Base-by-base conservation (phyloP, 2,797 vertebrate genomes). In the Lacerta agilis region DNA sequence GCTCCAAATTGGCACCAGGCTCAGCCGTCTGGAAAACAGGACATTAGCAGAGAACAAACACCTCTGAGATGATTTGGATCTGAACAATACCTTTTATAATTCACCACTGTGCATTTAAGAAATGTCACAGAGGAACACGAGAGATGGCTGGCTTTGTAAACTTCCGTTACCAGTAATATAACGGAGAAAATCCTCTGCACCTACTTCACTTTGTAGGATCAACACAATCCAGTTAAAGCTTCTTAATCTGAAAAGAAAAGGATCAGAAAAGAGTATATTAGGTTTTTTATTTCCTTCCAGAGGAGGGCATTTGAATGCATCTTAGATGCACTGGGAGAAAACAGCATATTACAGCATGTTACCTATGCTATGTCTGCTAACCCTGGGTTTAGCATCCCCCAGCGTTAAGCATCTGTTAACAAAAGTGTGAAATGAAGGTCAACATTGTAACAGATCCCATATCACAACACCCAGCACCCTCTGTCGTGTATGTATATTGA, bases 221-320 rank as follows among this genome's bases (percentile, higher is more conserved):
- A 80, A 8, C 33, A 41, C n/a, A 87, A 87, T 86, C 67, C 86
- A 41, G 6, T 29, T 80, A 80, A 73, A 79, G 27, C 45, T 33
- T 73, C 36, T 81, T 64, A 33, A 81, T 61, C 49, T 81, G 66
- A 64, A 64, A 71, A 61, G 41, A 67, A 86, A 69, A 71, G 25
- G 73, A 69, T 6, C 76, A n/a, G 45, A 5, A 15, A 80, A 80
- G 25, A 80, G n/a, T 67, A 64, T 77, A 66, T 69, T 86, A 45
- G 61, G 49, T 49, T 49, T 49, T 49, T 49, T 49, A 15, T 11
- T 64, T 86, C 55, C 79, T 71, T 49, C 25, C n/a, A 86, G 45
- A 73, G 25, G 64, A 75, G n/a, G 43, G 67, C 84, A 67, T 17
- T 49, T 79, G 5, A 61, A 61, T 75, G 36, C 11, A n/a, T 55